Conservation (phyloP, 2,113 vertebrate species). For the Meleagris gallopavo region DNA sequence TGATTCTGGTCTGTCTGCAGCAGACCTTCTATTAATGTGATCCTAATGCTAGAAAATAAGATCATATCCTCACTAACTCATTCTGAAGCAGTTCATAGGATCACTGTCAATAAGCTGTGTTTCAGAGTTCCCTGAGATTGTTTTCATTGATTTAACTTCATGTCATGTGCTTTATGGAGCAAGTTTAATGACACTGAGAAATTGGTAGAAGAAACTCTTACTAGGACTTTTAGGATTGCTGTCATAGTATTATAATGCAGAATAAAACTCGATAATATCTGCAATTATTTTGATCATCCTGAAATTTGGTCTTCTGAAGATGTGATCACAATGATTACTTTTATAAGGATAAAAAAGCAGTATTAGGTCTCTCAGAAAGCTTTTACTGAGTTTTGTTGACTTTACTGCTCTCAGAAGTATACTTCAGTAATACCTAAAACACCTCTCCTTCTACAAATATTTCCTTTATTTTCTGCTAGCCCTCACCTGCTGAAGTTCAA, state of each 20-base stretch:
- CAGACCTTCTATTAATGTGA: not conserved
- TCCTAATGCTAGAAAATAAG: not conserved
- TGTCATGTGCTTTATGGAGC: not conserved
- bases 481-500: not conserved
- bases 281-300: not conserved
- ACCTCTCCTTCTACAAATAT: not conserved
- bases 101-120: rapidly evolving
- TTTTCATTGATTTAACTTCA: not conserved
- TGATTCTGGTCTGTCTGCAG: not conserved
- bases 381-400: not conserved
- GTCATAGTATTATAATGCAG: not conserved
- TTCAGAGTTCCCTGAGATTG: not conserved
- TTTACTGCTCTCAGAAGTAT: not conserved
- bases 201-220: not conserved
- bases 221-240: not conserved
- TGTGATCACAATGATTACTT: not conserved
- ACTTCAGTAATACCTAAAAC: not conserved
- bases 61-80: not conserved
- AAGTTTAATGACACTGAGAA: not conserved
- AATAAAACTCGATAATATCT: not conserved
- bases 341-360: not conserved
- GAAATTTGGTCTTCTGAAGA: not conserved
- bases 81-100: not conserved
- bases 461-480: not conserved
- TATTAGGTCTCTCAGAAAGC: not conserved